Evolutionary conservation across 2,888 invertebrate genomes (phyloP).

Genomic region (Nezara viridula): DNA sequence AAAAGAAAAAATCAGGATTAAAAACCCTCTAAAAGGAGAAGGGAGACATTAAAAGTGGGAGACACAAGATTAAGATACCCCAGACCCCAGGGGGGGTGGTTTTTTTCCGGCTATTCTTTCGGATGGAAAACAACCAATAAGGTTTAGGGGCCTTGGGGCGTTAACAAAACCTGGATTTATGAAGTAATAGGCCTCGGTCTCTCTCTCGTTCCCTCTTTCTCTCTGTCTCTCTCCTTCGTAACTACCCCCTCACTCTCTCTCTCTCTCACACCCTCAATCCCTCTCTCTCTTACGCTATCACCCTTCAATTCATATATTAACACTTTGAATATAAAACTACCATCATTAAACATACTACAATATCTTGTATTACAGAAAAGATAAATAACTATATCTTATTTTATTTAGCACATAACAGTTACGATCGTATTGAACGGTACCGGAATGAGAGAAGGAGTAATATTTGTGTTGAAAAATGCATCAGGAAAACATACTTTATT

Average conservation of each 20-base stretch:
- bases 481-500: too few species aligned
- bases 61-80: conserved; percentile 59
- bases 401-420: too few species aligned
- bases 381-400: background rate
- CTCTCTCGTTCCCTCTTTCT: background rate
- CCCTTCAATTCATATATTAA: background rate
- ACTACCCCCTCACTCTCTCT: background rate
- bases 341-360: background rate
- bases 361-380: background rate
- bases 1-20: conserved; percentile 57
- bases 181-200: conserved; percentile 37
- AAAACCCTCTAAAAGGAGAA: conserved; percentile 53
- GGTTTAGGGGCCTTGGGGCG: conserved; percentile 52
- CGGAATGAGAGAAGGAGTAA: too few species aligned
- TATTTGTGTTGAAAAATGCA: too few species aligned
- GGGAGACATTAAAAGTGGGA: conserved; percentile 58
- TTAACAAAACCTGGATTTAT: conserved; percentile 57
- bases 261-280: background rate
- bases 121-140: conserved; percentile 59
- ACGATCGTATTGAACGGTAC: too few species aligned
- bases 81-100: conserved; percentile 50
- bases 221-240: background rate
- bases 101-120: conserved; percentile 56
- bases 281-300: background rate
- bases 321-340: background rate